These are phyloP conservation scores for Nothocercus nigrocapillus DNA, from an alignment of 2,113 vertebrate species.

Conservation along the genomic window DNA sequence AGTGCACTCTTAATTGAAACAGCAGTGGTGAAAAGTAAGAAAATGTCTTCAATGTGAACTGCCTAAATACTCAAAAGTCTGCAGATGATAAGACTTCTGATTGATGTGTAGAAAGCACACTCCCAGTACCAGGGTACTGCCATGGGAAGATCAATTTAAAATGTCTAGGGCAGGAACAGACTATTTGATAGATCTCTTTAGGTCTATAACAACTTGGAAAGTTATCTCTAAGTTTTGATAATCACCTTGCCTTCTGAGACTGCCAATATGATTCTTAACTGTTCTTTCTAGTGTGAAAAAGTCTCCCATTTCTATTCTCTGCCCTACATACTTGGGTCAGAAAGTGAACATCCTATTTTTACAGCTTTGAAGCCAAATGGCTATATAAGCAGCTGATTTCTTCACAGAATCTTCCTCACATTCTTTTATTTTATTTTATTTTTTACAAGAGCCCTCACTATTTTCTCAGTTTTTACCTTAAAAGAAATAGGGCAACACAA, in stretches of 20 bases:
- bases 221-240: conserved; percentile 61
- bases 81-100: neutral
- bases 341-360: conserved; percentile 70
- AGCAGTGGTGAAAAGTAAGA: neutral
- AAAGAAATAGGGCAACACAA: conserved; percentile 63
- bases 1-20: conserved; percentile 8
- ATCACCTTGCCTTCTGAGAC: conserved; percentile 40
- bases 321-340: conserved; percentile 70
- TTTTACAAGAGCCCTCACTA: conserved; percentile 9
- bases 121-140: neutral
- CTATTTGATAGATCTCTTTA: conserved; percentile 18
- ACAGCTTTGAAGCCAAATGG: conserved; percentile 65
- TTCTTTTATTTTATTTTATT: neutral
- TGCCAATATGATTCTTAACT: conserved; percentile 32
- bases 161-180: conserved; percentile 37
- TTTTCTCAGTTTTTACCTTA: conserved; percentile 27
- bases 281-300: conserved; percentile 65
- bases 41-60: neutral
- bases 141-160: conserved; percentile 38
- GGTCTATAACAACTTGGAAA: conserved; percentile 53
- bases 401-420: conserved; percentile 57
- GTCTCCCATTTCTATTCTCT: conserved; percentile 59
- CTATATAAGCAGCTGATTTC: conserved; percentile 64
- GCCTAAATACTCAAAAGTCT: conserved; percentile 11
- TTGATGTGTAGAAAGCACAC: conserved; percentile 17